phyloP scores from a whole-genome alignment of 2,113 vertebrate species.

The Kryptolebias marmoratus region DNA sequence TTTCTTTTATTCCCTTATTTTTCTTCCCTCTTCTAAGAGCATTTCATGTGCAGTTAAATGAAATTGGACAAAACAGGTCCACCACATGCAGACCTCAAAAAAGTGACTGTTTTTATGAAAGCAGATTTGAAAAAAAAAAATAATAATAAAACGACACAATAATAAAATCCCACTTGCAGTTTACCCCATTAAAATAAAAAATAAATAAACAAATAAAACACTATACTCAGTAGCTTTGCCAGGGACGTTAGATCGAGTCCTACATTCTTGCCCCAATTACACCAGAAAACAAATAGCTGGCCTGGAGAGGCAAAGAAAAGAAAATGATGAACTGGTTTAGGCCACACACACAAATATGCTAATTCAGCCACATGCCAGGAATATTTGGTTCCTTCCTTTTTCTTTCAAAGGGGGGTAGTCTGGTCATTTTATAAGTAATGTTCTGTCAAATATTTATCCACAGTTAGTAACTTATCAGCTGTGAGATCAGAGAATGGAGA shows the following conservation, averaged over 20 bases:
- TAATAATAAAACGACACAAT: neutral
- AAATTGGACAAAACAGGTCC: slow-evolving; percentile 65
- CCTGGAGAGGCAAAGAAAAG: slow-evolving; percentile 14
- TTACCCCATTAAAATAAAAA: neutral
- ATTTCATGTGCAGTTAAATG: slow-evolving; percentile 70
- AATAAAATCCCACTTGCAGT: neutral
- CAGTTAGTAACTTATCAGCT: too few relatives aligned
- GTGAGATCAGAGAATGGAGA: too few relatives aligned
- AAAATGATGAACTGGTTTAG: slow-evolving; percentile 62
- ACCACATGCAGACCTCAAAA: slow-evolving; percentile 73
- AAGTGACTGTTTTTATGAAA: slow-evolving; percentile 26
- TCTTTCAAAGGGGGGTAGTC: neutral
- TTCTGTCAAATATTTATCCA: too few relatives aligned
- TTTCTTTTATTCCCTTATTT: slow-evolving; percentile 11
- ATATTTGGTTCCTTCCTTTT: slow-evolving; percentile 19
- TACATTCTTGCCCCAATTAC: slow-evolving; percentile 76
- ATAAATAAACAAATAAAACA: neutral
- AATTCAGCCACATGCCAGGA: slow-evolving; percentile 57
- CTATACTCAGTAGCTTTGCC: slow-evolving; percentile 24
- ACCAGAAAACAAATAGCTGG: slow-evolving; percentile 68
- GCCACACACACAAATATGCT: slow-evolving; percentile 61
- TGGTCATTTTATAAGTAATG: too few relatives aligned
- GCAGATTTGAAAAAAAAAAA: slow-evolving; percentile 37
- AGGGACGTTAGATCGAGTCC: slow-evolving; percentile 50
- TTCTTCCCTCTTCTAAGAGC: slow-evolving; percentile 47